phyloP scores from a whole-genome alignment of 2,888 invertebrate species.

The Protodeltote pygarga region DNA sequence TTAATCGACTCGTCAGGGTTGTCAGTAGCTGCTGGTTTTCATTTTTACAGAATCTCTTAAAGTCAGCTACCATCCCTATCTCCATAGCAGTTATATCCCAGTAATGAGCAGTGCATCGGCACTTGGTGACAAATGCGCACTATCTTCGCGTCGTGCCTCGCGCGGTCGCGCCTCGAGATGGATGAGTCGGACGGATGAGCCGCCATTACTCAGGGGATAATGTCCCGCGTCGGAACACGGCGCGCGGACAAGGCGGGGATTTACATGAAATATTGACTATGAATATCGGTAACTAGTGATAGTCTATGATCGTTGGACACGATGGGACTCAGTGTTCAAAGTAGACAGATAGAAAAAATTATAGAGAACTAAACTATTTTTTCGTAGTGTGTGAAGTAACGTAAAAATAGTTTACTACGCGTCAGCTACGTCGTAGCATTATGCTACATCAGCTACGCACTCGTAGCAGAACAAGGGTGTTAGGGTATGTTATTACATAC shows the following conservation, averaged over 20 bases:
- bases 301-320: no score
- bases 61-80: conserved; percentile 1
- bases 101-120: conserved; percentile 2
- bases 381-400: no score
- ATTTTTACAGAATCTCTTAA: no score
- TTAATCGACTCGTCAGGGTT: neutral
- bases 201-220: conserved; percentile 33
- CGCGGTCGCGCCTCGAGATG: conserved; percentile 6
- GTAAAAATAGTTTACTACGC: no score
- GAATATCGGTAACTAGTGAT: no score
- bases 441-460: no score
- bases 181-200: conserved; percentile 22
- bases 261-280: conserved; percentile 22
- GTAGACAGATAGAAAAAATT: no score
- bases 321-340: no score
- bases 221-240: conserved; percentile 11
- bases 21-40: conserved; percentile 8
- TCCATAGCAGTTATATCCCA: conserved; percentile 9
- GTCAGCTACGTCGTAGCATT: no score
- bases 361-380: no score
- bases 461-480: no score
- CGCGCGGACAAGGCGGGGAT: conserved; percentile 16
- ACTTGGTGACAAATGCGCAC: conserved; percentile 20
- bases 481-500: no score
- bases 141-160: conserved; percentile 14